Percentiles rank a stretch among this genome's conserved stretches.
Evolutionary conservation across 2,113 vertebrate species (phyloP).

Genomic region (Apteryx owenii): DNA sequence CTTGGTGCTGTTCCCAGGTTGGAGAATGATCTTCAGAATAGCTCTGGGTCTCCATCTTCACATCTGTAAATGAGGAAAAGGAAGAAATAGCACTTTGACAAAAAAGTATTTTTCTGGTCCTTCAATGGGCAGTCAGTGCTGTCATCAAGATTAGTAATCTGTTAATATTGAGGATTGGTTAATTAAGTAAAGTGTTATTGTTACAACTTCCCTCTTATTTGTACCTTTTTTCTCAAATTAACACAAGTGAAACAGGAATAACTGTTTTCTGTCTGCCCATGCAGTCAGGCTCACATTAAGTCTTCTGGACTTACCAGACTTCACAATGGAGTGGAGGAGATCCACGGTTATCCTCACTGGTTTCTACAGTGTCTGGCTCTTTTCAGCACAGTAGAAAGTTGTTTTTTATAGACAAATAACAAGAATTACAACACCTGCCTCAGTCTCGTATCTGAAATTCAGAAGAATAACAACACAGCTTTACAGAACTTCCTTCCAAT

Average conservation of each 20-base stretch:
- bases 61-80: not conserved
- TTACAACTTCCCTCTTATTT: not conserved
- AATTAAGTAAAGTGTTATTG: conserved; percentile 39
- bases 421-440: conserved; percentile 17
- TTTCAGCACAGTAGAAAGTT: conserved; percentile 1
- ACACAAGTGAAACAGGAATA: conserved; percentile 4
- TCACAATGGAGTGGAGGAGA: conserved; percentile 4
- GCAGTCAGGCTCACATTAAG: not conserved
- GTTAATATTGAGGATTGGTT: conserved; percentile 7
- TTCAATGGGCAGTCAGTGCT: not conserved
- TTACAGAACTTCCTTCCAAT: conserved; percentile 31
- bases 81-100: not conserved
- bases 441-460: conserved; percentile 33
- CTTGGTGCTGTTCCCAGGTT: not conserved
- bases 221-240: conserved; percentile 30
- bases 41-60: not conserved
- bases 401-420: conserved; percentile 6
- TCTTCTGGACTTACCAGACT: not conserved
- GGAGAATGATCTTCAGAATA: not conserved
- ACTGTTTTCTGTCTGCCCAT: conserved; percentile 3
- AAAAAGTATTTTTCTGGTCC: not conserved
- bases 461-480: conserved; percentile 16
- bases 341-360: not conserved
- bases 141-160: conserved; percentile 32
- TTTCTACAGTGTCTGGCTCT: conserved; percentile 24